Evolutionary conservation across 2,797 vertebrate genomes (phyloP).

Genomic region (Chrysocyon brachyurus): DNA sequence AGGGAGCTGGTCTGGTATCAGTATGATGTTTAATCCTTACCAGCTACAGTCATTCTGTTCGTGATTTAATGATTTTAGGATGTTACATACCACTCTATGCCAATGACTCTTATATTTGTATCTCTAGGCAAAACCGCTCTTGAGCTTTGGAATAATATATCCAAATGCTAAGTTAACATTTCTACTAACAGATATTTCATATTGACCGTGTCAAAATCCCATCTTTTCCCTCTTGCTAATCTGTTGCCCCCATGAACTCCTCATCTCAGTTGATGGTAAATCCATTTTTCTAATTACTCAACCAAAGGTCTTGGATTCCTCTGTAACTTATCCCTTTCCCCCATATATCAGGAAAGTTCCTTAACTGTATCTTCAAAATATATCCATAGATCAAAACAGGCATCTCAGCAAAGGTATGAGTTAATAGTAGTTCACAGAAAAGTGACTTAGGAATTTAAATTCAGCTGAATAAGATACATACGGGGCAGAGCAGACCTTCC

Average conservation of each 20-base stretch:
- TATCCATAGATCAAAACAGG: not conserved
- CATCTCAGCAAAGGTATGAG: not conserved
- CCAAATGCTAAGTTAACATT: not conserved
- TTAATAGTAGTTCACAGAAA: not conserved
- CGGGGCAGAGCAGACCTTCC: not conserved
- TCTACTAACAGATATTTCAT: not conserved
- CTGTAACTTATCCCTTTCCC: not conserved
- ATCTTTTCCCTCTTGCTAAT: not conserved
- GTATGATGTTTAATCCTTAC: not conserved
- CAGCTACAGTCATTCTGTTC: not conserved
- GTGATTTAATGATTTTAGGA: not conserved
- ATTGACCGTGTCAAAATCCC: not conserved
- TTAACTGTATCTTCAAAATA: not conserved
- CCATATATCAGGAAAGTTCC: not conserved
- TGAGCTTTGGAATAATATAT: not conserved
- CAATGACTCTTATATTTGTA: not conserved
- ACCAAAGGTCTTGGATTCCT: not conserved
- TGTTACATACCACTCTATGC: not conserved
- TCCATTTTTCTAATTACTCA: not conserved
- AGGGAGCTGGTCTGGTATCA: not conserved
- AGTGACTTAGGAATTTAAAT: slow-evolving; percentile 2
- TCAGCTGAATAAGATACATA: not conserved
- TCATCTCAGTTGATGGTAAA: not conserved
- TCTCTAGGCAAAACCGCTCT: not conserved
- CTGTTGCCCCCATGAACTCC: not conserved